phyloP scores from a whole-genome alignment of 1,140 invertebrate species.

The Cataglyphis hispanica region DNA sequence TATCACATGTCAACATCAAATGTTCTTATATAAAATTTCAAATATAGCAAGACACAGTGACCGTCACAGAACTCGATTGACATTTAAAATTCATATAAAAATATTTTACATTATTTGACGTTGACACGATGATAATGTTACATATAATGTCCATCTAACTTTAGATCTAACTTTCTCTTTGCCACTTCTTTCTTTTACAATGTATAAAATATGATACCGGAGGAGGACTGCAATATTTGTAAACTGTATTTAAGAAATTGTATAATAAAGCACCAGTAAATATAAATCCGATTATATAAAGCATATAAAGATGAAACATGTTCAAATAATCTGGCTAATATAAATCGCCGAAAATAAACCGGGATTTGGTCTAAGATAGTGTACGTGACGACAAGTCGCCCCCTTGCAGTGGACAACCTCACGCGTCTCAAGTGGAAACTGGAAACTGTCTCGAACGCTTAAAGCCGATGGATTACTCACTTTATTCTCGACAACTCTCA shows the following conservation, averaged over 20 bases:
- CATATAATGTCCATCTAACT: too few relatives aligned
- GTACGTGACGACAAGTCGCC: conserved; percentile 68
- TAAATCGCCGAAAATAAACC: conserved; percentile 70
- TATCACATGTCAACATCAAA: too few relatives aligned
- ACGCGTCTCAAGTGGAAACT: conserved; percentile 66
- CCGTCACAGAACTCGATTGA: too few relatives aligned
- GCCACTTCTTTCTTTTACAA: background rate
- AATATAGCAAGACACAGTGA: too few relatives aligned
- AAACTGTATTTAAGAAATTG: background rate
- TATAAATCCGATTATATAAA: background rate
- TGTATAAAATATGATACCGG: too few relatives aligned
- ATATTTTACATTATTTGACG: too few relatives aligned
- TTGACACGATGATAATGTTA: too few relatives aligned
- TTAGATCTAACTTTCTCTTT: conserved; percentile 17
- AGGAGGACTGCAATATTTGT: background rate
- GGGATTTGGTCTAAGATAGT: conserved; percentile 60
- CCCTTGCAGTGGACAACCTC: conserved; percentile 28
- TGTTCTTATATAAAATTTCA: too few relatives aligned
- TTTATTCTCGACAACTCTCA: background rate
- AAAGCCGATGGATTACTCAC: conserved; percentile 65
- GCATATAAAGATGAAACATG: background rate
- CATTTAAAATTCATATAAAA: too few relatives aligned
- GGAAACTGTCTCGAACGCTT: conserved; percentile 58
- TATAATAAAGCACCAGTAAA: background rate
- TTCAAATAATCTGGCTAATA: conserved; percentile 71